These are phyloP conservation scores for Scolopax bukidnonensis DNA, from an alignment of 2,797 vertebrate species.

Conservation along the genomic window DNA sequence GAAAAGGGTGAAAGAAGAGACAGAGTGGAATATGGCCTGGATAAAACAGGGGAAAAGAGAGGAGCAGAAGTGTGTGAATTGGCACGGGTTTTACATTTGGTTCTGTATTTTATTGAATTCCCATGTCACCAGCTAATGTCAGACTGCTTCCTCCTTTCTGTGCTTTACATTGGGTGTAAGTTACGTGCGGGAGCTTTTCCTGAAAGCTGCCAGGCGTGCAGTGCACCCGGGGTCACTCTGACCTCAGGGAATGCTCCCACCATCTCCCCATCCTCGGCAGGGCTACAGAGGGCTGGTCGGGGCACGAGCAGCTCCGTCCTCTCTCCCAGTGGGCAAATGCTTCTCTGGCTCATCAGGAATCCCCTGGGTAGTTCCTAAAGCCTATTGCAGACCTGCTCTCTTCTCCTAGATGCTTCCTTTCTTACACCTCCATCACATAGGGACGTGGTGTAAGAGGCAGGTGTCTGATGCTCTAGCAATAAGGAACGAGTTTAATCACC, in stretches of 20 bases:
- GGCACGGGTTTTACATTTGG: background rate
- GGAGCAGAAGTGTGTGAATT: background rate
- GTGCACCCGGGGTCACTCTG: background rate
- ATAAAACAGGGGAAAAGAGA: background rate
- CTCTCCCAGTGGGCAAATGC: background rate
- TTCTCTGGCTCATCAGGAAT: background rate
- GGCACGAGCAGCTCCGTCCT: background rate
- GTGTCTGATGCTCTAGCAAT: background rate
- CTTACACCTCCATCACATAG: background rate
- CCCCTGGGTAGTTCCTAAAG: background rate
- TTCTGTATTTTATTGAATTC: background rate
- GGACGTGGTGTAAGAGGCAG: background rate
- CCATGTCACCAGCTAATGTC: background rate
- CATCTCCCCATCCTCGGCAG: background rate
- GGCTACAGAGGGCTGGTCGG: background rate
- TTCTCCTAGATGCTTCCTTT: background rate
- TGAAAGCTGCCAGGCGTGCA: background rate
- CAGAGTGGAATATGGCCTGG: background rate
- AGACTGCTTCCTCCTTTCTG: background rate
- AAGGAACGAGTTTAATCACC: background rate
- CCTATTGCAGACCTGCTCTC: background rate
- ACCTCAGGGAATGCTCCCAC: background rate
- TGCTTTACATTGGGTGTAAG: background rate
- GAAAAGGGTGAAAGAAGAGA: background rate
- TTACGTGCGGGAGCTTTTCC: background rate